These are phyloP conservation scores for Rhimphoctona megacephalus DNA, from an alignment of 2,888 invertebrate species.

Conservation along the genomic window DNA sequence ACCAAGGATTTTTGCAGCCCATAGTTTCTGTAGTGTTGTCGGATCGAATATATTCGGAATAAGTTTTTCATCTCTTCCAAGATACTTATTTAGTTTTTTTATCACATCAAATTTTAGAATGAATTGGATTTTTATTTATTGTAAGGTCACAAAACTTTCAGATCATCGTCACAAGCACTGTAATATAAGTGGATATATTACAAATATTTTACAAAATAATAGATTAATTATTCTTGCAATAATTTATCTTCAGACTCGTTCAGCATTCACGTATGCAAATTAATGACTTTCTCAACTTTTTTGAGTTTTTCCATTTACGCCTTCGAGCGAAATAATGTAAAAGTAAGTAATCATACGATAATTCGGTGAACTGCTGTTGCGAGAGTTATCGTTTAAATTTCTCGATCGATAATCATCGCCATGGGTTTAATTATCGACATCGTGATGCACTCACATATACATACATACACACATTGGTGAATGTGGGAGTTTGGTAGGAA, in stretches of 20 bases:
- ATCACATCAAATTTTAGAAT: not conserved
- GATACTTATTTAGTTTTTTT: not conserved
- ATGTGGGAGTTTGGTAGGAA: slow-evolving; percentile 28
- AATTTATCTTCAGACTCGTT: not conserved
- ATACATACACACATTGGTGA: not conserved
- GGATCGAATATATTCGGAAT: slow-evolving; percentile 3
- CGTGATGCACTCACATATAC: slow-evolving; percentile 16
- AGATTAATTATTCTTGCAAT: too few relatives aligned
- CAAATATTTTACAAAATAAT: too few relatives aligned
- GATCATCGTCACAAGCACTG: not conserved
- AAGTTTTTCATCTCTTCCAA: slow-evolving; percentile 3
- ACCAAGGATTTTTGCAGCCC: not conserved
- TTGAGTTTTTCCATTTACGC: not conserved
- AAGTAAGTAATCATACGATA: slow-evolving; percentile 50
- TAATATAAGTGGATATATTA: too few relatives aligned
- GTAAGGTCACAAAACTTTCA: not conserved
- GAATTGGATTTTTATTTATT: not conserved
- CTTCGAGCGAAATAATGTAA: not conserved
- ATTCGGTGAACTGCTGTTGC: slow-evolving; percentile 54
- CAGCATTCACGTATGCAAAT: not conserved
- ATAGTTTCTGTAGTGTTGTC: slow-evolving; percentile 4
- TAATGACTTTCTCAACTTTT: not conserved
- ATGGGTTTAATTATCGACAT: slow-evolving; percentile 66
- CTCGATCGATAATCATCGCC: slow-evolving; percentile 64
- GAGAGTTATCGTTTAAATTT: slow-evolving; percentile 71